These are phyloP conservation scores for Galerucella calmariensis DNA, from an alignment of 2,888 invertebrate species.

Conservation along the genomic window DNA sequence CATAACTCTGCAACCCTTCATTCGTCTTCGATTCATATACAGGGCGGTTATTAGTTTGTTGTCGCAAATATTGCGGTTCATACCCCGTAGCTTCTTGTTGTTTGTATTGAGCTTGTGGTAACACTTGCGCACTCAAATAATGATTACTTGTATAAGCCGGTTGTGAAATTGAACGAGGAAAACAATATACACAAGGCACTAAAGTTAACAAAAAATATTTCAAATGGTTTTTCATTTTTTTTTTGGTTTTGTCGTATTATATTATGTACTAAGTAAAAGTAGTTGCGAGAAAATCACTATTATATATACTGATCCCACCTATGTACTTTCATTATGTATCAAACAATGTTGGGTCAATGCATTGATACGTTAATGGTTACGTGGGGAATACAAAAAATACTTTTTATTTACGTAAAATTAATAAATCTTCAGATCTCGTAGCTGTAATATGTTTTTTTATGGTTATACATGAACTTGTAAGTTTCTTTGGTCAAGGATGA, in stretches of 20 bases:
- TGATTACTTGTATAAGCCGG: conserved; percentile 52
- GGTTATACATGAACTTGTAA: conserved; percentile 7
- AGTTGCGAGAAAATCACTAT: background rate
- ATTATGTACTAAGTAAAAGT: background rate
- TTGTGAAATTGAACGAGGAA: conserved; percentile 50
- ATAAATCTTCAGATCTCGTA: background rate
- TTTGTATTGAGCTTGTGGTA: conserved; percentile 45
- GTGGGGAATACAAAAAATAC: background rate
- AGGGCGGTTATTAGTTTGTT: conserved; percentile 33
- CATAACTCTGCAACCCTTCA: conserved; percentile 60
- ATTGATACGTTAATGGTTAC: conserved; percentile 23
- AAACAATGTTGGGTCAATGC: conserved; percentile 44
- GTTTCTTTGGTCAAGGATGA: conserved; percentile 7
- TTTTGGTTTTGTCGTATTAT: conserved; percentile 17
- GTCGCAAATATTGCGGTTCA: conserved; percentile 42
- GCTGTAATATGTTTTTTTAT: background rate
- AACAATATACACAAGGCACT: conserved; percentile 47
- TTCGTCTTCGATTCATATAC: conserved; percentile 48
- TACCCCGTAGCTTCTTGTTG: conserved; percentile 42
- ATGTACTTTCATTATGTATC: conserved; percentile 18
- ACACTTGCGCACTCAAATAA: conserved; percentile 50
- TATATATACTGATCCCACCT: conserved; percentile 40
- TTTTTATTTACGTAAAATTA: background rate
- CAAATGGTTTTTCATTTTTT: conserved; percentile 42
- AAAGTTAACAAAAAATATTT: conserved; percentile 44